These are phyloP conservation scores for Thelaira solivaga DNA, from an alignment of 2,888 invertebrate genomes.

Conservation along the genomic window DNA sequence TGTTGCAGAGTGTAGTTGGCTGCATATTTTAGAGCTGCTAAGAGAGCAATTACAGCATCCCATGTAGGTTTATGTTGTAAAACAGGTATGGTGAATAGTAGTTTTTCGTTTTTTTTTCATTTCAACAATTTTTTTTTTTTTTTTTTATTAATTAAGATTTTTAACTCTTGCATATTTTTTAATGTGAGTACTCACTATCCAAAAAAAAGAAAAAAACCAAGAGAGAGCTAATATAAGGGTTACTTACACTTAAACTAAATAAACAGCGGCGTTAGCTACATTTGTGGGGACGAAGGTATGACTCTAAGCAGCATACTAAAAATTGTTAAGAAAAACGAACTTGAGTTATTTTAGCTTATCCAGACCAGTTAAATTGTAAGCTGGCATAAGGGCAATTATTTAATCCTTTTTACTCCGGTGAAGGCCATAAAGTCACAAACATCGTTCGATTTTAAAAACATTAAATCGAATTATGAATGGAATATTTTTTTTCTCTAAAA, in stretches of 20 bases:
- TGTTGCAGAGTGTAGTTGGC: not conserved
- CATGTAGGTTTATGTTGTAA: constrained; percentile 53
- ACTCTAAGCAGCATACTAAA: not conserved
- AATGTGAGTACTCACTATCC: constrained; percentile 12
- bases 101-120: not conserved
- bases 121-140: not conserved
- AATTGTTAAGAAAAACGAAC: constrained; percentile 12
- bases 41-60: constrained; percentile 53
- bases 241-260: constrained; percentile 5
- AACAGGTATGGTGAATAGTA: constrained; percentile 59
- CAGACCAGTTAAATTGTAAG: too few relatives aligned
- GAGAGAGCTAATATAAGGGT: constrained; percentile 53
- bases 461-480: too few relatives aligned
- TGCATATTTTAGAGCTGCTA: not conserved
- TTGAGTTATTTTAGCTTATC: not conserved
- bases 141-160: constrained; percentile 54
- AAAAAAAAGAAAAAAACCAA: too few relatives aligned
- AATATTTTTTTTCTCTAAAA: too few relatives aligned
- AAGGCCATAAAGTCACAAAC: too few relatives aligned
- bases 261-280: constrained; percentile 46
- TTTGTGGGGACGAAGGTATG: not conserved
- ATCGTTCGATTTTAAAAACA: too few relatives aligned
- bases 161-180: constrained; percentile 39
- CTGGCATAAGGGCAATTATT: too few relatives aligned
- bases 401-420: too few relatives aligned